Evolutionary conservation across 2,888 invertebrate species (phyloP).

Genomic region (Exocentrus adspersus): DNA sequence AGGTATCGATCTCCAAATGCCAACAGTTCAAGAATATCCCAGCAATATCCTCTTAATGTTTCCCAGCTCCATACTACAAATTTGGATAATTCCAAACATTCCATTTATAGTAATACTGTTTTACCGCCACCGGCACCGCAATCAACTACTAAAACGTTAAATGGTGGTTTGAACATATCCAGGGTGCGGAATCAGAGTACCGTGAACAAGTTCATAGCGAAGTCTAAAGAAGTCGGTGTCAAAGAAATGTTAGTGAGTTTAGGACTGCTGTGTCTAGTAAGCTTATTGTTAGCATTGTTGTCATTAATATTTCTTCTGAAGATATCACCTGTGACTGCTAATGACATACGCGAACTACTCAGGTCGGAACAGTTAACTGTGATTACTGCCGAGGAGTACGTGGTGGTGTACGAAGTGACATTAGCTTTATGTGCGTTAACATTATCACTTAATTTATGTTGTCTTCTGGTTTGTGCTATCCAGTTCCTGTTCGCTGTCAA

Average conservation of each 20-base stretch:
- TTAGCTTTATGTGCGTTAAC: slow-evolving; percentile 90
- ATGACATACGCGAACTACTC: slow-evolving; percentile 67
- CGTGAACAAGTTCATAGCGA: slow-evolving; percentile 60
- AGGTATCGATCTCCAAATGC: slow-evolving; percentile 57
- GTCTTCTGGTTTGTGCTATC: slow-evolving; percentile 91
- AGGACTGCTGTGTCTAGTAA: slow-evolving; percentile 86
- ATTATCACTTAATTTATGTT: slow-evolving; percentile 88
- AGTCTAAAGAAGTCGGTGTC: slow-evolving; percentile 69
- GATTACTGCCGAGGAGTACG: slow-evolving; percentile 81
- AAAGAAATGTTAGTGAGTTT: slow-evolving; percentile 86
- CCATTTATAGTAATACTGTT: slow-evolving; percentile 68
- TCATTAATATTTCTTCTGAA: slow-evolving; percentile 87
- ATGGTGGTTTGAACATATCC: slow-evolving; percentile 71
- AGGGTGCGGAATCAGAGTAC: slow-evolving; percentile 64
- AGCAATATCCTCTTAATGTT: slow-evolving; percentile 74
- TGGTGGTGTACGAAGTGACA: slow-evolving; percentile 91
- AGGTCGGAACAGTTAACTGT: slow-evolving; percentile 68
- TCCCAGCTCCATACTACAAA: slow-evolving; percentile 70
- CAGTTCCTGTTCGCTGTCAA: slow-evolving; percentile 95
- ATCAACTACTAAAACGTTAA: slow-evolving; percentile 59
- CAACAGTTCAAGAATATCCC: slow-evolving; percentile 57
- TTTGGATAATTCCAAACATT: slow-evolving; percentile 74
- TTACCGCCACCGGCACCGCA: slow-evolving; percentile 42
- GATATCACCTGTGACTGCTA: slow-evolving; percentile 78
- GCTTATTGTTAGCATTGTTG: slow-evolving; percentile 82